Percentiles rank a stretch among this genome's conserved stretches.
Evolutionary conservation across 2,113 vertebrate genomes (phyloP).

Genomic region (Onychostruthus taczanowskii): DNA sequence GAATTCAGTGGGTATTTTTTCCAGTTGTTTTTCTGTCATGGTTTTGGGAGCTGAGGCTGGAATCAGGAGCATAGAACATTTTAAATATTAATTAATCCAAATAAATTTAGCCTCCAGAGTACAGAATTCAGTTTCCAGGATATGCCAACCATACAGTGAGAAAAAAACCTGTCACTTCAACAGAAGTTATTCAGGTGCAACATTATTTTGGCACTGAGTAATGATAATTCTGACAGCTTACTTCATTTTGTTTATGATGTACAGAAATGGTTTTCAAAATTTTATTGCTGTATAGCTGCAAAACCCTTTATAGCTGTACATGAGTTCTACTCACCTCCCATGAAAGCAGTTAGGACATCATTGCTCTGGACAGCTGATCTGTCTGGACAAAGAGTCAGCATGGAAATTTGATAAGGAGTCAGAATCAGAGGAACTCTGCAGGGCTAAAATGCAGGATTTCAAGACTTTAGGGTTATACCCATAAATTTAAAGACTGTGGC

Average conservation of each 20-base stretch:
- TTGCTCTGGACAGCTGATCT: neutral
- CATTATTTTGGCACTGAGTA: neutral
- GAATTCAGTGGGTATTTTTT: neutral
- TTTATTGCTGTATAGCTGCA: neutral
- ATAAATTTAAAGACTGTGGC: neutral
- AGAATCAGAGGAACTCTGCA: neutral
- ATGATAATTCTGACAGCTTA: neutral
- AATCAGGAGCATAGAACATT: neutral
- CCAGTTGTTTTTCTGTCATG: neutral
- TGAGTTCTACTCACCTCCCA: neutral
- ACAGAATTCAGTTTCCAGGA: neutral
- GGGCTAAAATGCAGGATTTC: neutral
- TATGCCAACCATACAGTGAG: neutral
- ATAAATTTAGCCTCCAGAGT: neutral
- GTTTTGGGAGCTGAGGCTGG: neutral
- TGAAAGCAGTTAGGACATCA: neutral
- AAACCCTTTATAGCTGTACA: neutral
- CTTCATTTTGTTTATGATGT: neutral
- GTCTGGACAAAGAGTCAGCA: neutral
- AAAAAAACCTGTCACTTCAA: neutral
- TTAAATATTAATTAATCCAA: neutral
- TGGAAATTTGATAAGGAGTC: neutral
- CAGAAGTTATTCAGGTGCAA: neutral
- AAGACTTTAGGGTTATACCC: neutral
- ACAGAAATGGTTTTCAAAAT: neutral